Evolutionary conservation across 2,888 invertebrate species (phyloP), one percentile per base, ranked within the genome.

Genomic region (Epiblema foenella): DNA sequence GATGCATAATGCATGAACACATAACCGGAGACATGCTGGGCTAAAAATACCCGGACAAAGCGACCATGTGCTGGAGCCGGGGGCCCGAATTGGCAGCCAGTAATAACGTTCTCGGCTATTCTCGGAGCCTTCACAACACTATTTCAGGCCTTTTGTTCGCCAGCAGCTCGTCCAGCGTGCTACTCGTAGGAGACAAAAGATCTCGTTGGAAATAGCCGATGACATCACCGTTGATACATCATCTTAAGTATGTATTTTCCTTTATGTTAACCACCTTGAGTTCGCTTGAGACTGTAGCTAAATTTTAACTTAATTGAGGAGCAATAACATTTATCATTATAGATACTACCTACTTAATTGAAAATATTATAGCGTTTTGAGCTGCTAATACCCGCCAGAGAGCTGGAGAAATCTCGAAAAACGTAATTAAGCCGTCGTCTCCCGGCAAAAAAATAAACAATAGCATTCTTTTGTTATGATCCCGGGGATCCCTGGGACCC

Each of bases 101-200:
- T 65, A 85, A 89, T 91, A 91, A 24, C 24, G 24, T 89, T 87
- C 85, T 81, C 85, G 82, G 81, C 81, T 87, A 89, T 89, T 89
- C 85, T 85, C 80, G 84, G 85, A 82, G 81, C 82, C 42, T 84
- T 86, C 81, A 4, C 51, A 18, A 82, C 75, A 82, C 82, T 89
- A 90, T 90, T 89, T 84, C 82, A 39, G 84, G 79, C 75, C 73
- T 74, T 80, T 82, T 83, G 84, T 85, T 85, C 85, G 42, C 15
- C n/a, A 46, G n/a, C n/a, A 46, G n/a, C 7, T 15, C 7, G 42
- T 46, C n/a, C n/a, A 46, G 1, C 42, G 42, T n/a, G 42, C n/a
- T 4, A 24, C 24, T 24, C 24, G 24, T 24, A 5, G 15, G 42
- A 46, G 42, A 46, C 42, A 46, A 46, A 46, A 7, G 1, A 46